A percentile compares a stretch with the other conserved stretches of the same genome.
Evolutionary conservation across 2,888 invertebrate species (phyloP).

Genomic region (Lymantria monacha): DNA sequence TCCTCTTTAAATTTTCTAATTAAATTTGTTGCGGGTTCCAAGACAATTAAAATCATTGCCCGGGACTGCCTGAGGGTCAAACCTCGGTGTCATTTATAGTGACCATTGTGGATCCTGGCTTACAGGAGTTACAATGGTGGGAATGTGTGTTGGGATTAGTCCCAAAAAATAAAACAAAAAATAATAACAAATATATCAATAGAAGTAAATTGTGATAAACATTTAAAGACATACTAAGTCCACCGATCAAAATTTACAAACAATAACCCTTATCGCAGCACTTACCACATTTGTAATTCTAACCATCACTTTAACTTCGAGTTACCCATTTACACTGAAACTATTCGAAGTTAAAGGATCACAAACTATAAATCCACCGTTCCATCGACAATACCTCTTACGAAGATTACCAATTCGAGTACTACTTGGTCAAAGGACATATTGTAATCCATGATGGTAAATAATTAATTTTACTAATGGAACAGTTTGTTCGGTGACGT

Average conservation of each 20-base stretch:
- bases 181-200: no score
- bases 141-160: no score
- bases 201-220: no score
- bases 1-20: no score
- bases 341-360: constrained; percentile 28
- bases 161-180: no score
- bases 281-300: constrained; percentile 16
- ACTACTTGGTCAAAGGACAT: constrained; percentile 70
- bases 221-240: not conserved
- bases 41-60: no score
- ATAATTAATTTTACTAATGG: constrained; percentile 81
- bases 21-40: no score
- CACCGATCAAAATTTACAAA: not conserved
- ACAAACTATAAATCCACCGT: constrained; percentile 35
- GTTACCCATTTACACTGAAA: constrained; percentile 29
- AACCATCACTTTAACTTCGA: constrained; percentile 21
- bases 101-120: no score
- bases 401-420: constrained; percentile 61
- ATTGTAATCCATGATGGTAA: constrained; percentile 64
- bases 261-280: constrained; percentile 10
- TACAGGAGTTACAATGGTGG: no score
- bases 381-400: constrained; percentile 63
- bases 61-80: no score
- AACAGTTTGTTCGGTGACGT: constrained; percentile 59
- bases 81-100: no score